Evolutionary conservation across 2,113 vertebrate species (phyloP).

Genomic region (Elephantulus edwardii): DNA sequence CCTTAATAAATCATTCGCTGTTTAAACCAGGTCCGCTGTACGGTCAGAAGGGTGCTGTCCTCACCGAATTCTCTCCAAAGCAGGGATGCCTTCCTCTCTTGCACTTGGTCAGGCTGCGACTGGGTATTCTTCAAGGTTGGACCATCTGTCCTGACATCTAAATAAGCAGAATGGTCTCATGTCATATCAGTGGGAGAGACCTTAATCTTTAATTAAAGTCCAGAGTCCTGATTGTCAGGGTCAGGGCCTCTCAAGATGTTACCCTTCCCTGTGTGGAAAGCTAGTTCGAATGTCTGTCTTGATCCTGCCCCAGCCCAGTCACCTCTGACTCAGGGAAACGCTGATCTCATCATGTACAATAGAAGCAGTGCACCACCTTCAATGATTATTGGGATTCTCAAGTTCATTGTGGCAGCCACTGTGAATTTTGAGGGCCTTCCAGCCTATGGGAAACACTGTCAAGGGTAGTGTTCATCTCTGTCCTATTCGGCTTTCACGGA

Average conservation of each 20-base stretch:
- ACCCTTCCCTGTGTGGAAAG: not conserved
- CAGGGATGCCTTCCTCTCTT: not conserved
- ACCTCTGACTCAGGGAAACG: not conserved
- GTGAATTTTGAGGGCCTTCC: not conserved
- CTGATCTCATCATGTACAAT: not conserved
- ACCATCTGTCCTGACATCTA: not conserved
- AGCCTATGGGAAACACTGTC: not conserved
- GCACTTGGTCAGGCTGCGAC: not conserved
- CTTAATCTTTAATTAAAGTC: not conserved
- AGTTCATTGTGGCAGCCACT: not conserved
- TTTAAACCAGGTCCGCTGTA: not conserved
- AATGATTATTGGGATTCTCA: not conserved
- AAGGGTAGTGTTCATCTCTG: not conserved
- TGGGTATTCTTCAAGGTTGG: not conserved
- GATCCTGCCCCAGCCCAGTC: not conserved
- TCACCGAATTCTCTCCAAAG: accelerated
- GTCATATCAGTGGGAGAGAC: not conserved
- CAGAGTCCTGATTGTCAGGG: not conserved
- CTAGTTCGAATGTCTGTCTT: not conserved
- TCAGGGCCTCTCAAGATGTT: not conserved
- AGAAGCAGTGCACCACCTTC: not conserved
- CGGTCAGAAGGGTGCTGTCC: not conserved
- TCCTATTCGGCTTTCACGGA: not conserved
- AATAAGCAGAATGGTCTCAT: not conserved
- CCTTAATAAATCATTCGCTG: conserved; percentile 19